phyloP scores from a whole-genome alignment of 2,888 invertebrate genomes.

The Omphaloscelis lunosa region DNA sequence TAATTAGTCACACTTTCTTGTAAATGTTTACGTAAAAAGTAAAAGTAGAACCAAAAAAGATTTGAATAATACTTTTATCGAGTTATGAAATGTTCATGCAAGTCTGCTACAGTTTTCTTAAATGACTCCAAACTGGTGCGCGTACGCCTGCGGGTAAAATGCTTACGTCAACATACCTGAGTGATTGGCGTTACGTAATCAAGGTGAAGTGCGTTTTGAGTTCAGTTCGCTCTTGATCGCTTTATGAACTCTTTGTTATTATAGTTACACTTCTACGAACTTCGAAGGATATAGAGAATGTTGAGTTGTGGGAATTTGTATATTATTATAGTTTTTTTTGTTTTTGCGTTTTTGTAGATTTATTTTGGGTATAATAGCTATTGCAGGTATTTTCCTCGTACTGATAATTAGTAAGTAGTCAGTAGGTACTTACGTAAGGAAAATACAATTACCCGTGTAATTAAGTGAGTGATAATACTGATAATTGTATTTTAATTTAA shows the following conservation, averaged over 20 bases:
- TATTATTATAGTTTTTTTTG: not conserved
- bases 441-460: no score
- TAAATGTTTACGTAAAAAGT: conserved; percentile 34
- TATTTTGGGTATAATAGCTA: not conserved
- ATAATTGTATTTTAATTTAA: no score
- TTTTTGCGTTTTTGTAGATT: not conserved
- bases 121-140: conserved; percentile 46
- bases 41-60: conserved; percentile 34
- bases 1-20: conserved; percentile 16
- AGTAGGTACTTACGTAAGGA: no score
- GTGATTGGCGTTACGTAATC: conserved; percentile 65
- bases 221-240: conserved; percentile 21
- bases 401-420: no score
- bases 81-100: conserved; percentile 39
- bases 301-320: not conserved
- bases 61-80: not conserved
- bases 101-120: conserved; percentile 55
- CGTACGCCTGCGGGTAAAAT: conserved; percentile 43
- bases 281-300: conserved; percentile 28
- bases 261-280: conserved; percentile 45
- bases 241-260: conserved; percentile 47
- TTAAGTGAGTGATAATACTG: no score
- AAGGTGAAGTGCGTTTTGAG: conserved; percentile 61
- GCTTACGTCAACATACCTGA: conserved; percentile 61
- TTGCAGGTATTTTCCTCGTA: conserved; percentile 2